phyloP scores from a whole-genome alignment of 2,888 invertebrate species.

The Leptopterna dolabrata region DNA sequence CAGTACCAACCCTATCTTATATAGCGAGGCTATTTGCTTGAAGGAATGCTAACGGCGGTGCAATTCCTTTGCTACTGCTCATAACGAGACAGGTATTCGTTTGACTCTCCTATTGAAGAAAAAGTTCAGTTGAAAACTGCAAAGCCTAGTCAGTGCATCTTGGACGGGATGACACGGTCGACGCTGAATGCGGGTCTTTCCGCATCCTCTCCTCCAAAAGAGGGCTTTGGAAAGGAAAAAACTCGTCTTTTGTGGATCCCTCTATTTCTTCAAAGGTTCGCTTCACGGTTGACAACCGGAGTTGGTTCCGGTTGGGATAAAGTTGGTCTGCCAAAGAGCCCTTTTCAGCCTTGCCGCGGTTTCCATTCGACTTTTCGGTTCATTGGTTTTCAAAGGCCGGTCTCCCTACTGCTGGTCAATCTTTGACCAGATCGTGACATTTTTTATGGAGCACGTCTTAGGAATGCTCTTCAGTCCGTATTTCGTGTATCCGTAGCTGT shows the following conservation, averaged over 20 bases:
- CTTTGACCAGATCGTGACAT: not conserved
- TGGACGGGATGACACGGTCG: not conserved
- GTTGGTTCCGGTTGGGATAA: conserved; percentile 24
- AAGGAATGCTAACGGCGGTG: not conserved
- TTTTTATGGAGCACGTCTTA: not conserved
- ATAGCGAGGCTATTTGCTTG: not conserved
- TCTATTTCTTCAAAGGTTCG: conserved; percentile 9
- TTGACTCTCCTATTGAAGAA: not conserved
- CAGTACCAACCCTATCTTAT: not conserved
- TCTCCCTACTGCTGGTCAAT: not conserved
- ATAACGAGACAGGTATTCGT: not conserved
- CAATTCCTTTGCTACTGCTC: not conserved
- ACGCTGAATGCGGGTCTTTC: not conserved
- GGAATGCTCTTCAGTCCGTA: no score
- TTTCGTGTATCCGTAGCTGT: no score
- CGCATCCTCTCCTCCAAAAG: not conserved
- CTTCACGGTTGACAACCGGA: conserved; percentile 12
- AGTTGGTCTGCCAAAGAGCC: not conserved
- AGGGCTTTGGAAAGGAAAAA: not conserved
- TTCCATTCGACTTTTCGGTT: not conserved
- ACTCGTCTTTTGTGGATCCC: conserved; percentile 4
- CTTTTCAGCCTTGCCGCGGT: conserved; percentile 9
- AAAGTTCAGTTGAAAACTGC: not conserved
- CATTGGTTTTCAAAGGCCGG: not conserved
- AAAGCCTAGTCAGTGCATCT: not conserved